Evolutionary conservation across 2,888 invertebrate species (phyloP).

Genomic region (Meta bourneti): DNA sequence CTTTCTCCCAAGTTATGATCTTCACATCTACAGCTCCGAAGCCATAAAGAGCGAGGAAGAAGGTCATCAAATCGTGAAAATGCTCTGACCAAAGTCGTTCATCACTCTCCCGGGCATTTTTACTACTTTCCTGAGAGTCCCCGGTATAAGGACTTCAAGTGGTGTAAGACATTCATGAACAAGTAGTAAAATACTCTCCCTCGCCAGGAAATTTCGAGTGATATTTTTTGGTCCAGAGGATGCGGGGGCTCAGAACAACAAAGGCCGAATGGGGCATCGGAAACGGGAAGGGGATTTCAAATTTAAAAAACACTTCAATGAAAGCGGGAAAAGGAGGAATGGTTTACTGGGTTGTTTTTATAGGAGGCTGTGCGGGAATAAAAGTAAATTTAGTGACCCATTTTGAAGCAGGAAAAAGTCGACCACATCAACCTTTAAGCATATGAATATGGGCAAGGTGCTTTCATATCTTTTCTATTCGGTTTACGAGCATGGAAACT

Average conservation of each 20-base stretch:
- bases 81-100: conserved; percentile 41
- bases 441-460: too few relatives aligned
- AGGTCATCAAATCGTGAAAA: conserved; percentile 62
- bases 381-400: too few relatives aligned
- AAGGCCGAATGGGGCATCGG: background rate
- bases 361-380: too few relatives aligned
- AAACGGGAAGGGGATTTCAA: too few relatives aligned
- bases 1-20: conserved; percentile 54
- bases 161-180: conserved; percentile 47
- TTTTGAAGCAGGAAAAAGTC: too few relatives aligned
- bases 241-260: conserved; percentile 4
- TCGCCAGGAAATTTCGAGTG: conserved; percentile 24
- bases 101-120: conserved; percentile 49
- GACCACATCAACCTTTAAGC: too few relatives aligned
- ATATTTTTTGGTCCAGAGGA: conserved; percentile 26
- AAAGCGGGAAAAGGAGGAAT: too few relatives aligned
- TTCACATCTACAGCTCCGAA: conserved; percentile 46
- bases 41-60: conserved; percentile 47
- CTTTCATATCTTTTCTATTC: too few relatives aligned
- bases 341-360: too few relatives aligned
- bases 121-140: conserved; percentile 47
- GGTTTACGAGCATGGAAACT: too few relatives aligned
- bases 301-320: too few relatives aligned
- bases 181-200: conserved; percentile 50
- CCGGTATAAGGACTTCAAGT: conserved; percentile 23